These are phyloP conservation scores for Diprion similis DNA, from an alignment of 1,140 invertebrate genomes.

Conservation along the genomic window DNA sequence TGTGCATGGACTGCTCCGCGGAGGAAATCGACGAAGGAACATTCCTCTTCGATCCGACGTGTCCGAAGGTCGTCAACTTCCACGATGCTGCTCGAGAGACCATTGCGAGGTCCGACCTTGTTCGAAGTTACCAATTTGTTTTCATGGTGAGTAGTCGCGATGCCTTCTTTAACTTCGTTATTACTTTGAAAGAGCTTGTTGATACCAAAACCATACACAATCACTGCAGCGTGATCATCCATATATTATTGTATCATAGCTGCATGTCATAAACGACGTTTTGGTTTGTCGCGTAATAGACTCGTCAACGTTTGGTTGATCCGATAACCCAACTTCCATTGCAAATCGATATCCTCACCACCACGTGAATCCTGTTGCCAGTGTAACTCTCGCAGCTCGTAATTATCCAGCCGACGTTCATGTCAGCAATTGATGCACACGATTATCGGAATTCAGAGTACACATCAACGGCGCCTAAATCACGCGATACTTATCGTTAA, in stretches of 20 bases:
- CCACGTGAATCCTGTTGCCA: not conserved
- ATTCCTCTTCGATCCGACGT: conserved; percentile 67
- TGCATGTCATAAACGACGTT: too few species aligned
- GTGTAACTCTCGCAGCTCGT: not conserved
- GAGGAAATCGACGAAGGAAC: conserved; percentile 39
- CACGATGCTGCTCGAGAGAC: conserved; percentile 66
- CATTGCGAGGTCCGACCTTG: conserved; percentile 66
- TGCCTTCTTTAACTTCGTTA: not conserved
- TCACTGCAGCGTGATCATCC: too few species aligned
- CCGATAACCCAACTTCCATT: too few species aligned
- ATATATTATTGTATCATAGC: too few species aligned
- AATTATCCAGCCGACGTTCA: not conserved
- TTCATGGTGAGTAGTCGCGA: conserved; percentile 62
- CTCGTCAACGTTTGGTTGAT: too few species aligned
- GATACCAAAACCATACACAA: too few species aligned
- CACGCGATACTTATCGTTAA: not conserved
- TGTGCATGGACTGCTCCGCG: conserved; percentile 27
- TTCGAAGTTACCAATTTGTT: conserved; percentile 67
- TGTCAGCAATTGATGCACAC: not conserved
- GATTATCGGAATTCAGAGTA: not conserved
- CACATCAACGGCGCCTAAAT: not conserved
- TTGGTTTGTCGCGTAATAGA: too few species aligned
- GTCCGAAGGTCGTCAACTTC: conserved; percentile 74
- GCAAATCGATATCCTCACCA: not conserved
- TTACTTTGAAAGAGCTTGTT: not conserved